phyloP scores from a whole-genome alignment of 2,113 vertebrate species.

The Ellobius talpinus region DNA sequence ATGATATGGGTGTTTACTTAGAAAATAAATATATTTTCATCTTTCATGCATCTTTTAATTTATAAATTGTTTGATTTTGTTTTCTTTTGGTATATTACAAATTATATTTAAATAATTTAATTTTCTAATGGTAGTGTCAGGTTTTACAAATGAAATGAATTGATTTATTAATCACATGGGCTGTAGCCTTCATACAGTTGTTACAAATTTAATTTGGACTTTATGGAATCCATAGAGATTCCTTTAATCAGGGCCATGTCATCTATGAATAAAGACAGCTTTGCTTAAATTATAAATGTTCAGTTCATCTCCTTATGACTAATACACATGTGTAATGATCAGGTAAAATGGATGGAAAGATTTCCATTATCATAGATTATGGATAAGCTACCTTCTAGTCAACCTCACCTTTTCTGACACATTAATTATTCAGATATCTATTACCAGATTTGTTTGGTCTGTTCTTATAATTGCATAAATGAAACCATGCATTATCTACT shows the following conservation, averaged over 20 bases:
- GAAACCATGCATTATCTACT: neutral
- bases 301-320: neutral
- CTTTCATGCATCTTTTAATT: neutral
- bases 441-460: neutral
- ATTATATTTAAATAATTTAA: neutral
- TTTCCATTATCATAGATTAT: neutral
- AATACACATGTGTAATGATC: neutral
- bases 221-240: neutral
- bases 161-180: neutral
- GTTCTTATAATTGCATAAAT: neutral
- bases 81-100: neutral
- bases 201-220: neutral
- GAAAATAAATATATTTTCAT: neutral
- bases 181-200: neutral
- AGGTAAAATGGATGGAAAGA: neutral
- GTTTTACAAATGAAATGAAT: neutral
- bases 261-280: neutral
- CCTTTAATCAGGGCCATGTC: neutral
- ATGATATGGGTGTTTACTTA: neutral
- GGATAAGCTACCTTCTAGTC: neutral
- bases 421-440: neutral
- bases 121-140: neutral
- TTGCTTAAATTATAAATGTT: neutral
- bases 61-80: neutral
- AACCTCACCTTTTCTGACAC: neutral